Base-by-base conservation (phyloP, 1,140 invertebrate species). In the Drosophila pandora region DNA sequence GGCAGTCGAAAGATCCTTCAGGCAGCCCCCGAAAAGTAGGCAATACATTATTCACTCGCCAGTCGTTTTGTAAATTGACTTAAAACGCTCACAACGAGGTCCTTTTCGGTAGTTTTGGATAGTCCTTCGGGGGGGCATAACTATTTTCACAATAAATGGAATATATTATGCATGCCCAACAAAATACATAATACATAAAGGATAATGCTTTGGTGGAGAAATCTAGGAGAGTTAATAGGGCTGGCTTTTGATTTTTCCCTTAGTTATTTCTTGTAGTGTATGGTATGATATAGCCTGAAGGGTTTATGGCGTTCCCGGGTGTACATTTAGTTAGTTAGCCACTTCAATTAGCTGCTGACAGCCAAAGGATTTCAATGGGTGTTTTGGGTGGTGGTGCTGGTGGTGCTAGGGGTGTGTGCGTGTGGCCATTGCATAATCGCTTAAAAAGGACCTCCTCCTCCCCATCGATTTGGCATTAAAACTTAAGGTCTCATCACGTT, bases 11-110 rank as follows among this genome's bases (percentile, higher is more conserved):
- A 17, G 8, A 45, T 47, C 43, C 43, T 47, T 47, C 53, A 72
- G 55, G 17, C 21, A 28, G 60, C 2, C 62, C 62, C 75, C 70
- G 48, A 52, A 77, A 63, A 62, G 50, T 34, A 59, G 74, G 43
- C 62, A 77, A 88, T 87, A 47, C 87, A 87, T 87, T 61, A 87
- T 87, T 87, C 55, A 87, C 58, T 17, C 39, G 50, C 41, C 32
- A 32, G 79, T 82, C 79, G 60, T 74, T 82, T 50, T 37, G 76
- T 58, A 87, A 87, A 87, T 87, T 87, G 76, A 73, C 82, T 88
- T 79, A 88, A 87, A 87, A 67, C 47, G 81, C 74, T 87, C 62
- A 32, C 67, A 78, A 82, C 57, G 76, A 74, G 64, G 13, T 54
- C 69, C 61, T 64, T 76, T 75, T 62, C 53, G 34, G 12, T 37